Evolutionary conservation across 2,113 vertebrate species (phyloP).

Genomic region (Cavia porcellus): DNA sequence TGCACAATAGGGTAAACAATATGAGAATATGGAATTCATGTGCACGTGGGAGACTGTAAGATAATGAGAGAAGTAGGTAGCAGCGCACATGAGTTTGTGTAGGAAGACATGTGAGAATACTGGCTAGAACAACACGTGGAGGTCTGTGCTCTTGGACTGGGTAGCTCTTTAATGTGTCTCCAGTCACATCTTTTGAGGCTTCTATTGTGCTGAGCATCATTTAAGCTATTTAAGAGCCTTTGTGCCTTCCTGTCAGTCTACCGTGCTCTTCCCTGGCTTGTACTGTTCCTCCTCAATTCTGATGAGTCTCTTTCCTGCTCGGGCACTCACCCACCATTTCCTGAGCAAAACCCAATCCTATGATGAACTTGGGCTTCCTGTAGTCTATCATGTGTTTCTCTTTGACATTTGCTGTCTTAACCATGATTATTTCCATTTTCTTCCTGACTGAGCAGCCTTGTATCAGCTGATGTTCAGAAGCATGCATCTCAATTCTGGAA

Average conservation of each 20-base stretch:
- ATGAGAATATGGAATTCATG: too few relatives aligned
- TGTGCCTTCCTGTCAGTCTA: background rate
- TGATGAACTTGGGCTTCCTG: background rate
- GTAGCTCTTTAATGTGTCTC: background rate
- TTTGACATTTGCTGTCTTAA: too few relatives aligned
- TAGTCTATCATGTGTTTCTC: background rate
- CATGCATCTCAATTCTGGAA: background rate
- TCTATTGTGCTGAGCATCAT: background rate
- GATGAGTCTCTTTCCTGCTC: background rate
- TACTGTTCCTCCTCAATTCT: background rate
- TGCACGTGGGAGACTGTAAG: background rate
- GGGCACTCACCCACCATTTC: too few relatives aligned
- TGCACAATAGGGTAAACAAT: background rate
- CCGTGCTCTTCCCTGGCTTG: background rate
- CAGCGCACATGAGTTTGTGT: background rate
- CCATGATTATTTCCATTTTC: background rate
- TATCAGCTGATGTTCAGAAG: background rate
- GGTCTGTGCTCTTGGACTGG: background rate
- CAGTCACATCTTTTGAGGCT: background rate
- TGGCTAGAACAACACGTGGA: background rate
- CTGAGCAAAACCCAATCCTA: background rate
- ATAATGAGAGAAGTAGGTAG: background rate
- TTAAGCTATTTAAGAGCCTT: background rate
- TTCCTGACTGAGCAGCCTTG: background rate
- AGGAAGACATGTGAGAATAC: background rate